phyloP scores from a whole-genome alignment of 1,140 invertebrate species.

The Drosophila ficusphila region DNA sequence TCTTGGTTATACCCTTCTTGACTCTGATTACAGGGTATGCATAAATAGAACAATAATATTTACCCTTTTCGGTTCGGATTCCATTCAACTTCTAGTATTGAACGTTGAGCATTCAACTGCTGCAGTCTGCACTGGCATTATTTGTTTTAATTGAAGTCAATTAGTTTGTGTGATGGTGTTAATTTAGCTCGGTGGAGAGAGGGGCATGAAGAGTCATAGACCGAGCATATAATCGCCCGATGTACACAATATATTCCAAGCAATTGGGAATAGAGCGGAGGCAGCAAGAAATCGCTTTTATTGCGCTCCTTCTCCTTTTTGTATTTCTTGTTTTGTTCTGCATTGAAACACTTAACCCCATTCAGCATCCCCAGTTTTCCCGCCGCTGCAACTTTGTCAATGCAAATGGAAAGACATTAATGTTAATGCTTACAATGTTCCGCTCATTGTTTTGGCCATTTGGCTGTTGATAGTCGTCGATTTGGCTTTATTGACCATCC shows the following conservation, averaged over 20 bases:
- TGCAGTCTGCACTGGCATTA: constrained; percentile 62
- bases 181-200: constrained; percentile 50
- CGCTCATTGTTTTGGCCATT: constrained; percentile 38
- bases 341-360: constrained; percentile 48
- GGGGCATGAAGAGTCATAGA: neutral
- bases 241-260: constrained; percentile 20
- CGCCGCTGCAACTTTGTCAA: constrained; percentile 36
- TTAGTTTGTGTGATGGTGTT: constrained; percentile 81
- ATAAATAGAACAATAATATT: constrained; percentile 31
- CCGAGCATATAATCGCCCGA: neutral
- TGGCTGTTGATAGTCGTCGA: constrained; percentile 22
- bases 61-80: constrained; percentile 1
- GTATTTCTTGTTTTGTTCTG: neutral
- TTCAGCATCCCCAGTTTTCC: constrained; percentile 5
- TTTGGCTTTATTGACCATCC: constrained; percentile 39
- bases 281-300: constrained; percentile 24
- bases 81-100: constrained; percentile 36
- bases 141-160: constrained; percentile 81
- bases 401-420: constrained; percentile 47
- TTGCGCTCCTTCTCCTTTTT: constrained; percentile 8
- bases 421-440: constrained; percentile 42
- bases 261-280: constrained; percentile 34
- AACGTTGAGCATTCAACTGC: constrained; percentile 38
- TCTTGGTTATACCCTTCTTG: no score
- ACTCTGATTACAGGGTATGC: constrained; percentile 1